Evolutionary conservation across 64 coral and sea anemone genomes (phyloP).

Genomic region (Cladopsammia gracilis): DNA sequence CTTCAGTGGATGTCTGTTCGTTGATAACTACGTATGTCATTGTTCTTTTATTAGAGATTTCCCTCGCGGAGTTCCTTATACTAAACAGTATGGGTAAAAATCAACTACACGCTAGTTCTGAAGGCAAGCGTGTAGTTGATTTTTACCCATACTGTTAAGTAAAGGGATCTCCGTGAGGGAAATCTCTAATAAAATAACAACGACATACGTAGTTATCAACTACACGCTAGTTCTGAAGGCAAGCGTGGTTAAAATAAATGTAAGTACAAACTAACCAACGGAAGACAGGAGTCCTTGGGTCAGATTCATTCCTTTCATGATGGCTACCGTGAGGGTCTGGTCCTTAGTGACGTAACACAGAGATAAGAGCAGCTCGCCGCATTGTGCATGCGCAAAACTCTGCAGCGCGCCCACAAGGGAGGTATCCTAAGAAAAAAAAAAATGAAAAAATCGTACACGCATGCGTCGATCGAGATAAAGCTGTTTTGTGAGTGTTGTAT

Average conservation of each 20-base stretch:
- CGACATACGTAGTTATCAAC: too few species aligned
- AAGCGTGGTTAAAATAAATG: too few species aligned
- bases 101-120: too few species aligned
- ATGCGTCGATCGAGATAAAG: neutral
- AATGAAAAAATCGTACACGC: neutral
- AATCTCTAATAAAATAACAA: too few species aligned
- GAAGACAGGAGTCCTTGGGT: constrained; percentile 26
- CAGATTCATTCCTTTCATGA: constrained; percentile 91
- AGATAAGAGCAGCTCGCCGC: constrained; percentile 74
- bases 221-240: neutral
- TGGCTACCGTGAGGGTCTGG: constrained; percentile 84
- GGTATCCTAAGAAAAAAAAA: neutral
- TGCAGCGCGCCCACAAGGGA: constrained; percentile 38
- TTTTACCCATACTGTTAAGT: too few species aligned
- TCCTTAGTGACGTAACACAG: constrained; percentile 77
- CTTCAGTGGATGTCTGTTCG: too few species aligned
- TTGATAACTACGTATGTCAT: too few species aligned
- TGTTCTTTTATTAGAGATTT: too few species aligned
- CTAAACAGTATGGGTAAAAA: too few species aligned
- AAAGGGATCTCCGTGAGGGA: too few species aligned
- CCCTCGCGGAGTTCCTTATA: too few species aligned
- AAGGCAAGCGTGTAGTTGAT: neutral
- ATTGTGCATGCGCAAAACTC: constrained; percentile 48
- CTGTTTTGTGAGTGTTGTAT: too few species aligned
- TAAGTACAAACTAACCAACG: constrained; percentile 51